Evolutionary conservation across 2,113 vertebrate species (phyloP), one percentile per base, ranked within the genome.

Genomic region (Nothobranchius kuhntae): DNA sequence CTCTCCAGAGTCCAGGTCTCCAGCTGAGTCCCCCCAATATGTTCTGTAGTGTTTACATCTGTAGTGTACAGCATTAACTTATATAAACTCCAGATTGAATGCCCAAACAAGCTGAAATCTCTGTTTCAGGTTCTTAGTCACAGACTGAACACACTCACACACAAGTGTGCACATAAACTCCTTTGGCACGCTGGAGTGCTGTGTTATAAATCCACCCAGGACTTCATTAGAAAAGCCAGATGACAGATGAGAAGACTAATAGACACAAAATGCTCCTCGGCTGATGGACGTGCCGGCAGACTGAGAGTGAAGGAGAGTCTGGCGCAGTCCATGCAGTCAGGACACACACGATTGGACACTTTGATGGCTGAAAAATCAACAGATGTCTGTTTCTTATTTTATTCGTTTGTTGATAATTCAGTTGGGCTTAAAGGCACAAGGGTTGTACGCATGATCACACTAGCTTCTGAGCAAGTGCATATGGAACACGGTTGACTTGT

Each of bases 191-290:
- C 24, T n/a, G 57, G 17, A 66, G 55, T 51, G 60, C 24, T 64
- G 50, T 61, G 59, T 63, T 71, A 60, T 70, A 73, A 86, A 90
- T 87, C 80, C 87, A 87, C 85, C 40, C 30, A 71, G 83, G 87
- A 85, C 82, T 87, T 87, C 76, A 89, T 92, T 90, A 91, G 76
- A 72, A 78, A 77, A 40, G 56, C 71, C 69, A 71, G 68, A 86
- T 86, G 82, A 80, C 78, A 83, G 78, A 89, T 81, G 77, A 84
- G 71, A 58, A 78, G 78, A 70, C 67, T 85, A 82, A 87, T 82
- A 80, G 82, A 78, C 77, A 64, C 65, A 11, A 82, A 84, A 81
- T 67, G 62, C 73, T 80, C 80, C 71, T 77, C 75, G 73, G 58
- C 55, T 89, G 78, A 88, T 76, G 75, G 69, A 83, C 26, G 45